phyloP scores from a whole-genome alignment of 2,113 vertebrate species.

The Felis catus region F.catus_Fca126_mat1.0 CM031428.1:61924001-61924500 shows the following conservation, averaged over 20 bases:
- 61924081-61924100: neutral
- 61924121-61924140: neutral
- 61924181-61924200: neutral
- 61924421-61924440: neutral
- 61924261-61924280: neutral
- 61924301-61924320: neutral
- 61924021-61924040: neutral
- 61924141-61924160: neutral
- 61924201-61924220: neutral
- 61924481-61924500: neutral
- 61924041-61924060: neutral
- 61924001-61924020: too few relatives aligned
- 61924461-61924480: neutral
- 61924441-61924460: neutral
- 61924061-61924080: neutral
- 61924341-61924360: neutral
- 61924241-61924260: neutral
- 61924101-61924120: neutral
- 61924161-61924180: neutral
- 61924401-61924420: neutral
- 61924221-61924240: neutral
- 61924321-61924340: neutral
- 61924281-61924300: neutral
- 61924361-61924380: neutral
- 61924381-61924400: neutral